phyloP scores from a whole-genome alignment of 1,140 invertebrate species.

The Sesamia nonagrioides region DNA sequence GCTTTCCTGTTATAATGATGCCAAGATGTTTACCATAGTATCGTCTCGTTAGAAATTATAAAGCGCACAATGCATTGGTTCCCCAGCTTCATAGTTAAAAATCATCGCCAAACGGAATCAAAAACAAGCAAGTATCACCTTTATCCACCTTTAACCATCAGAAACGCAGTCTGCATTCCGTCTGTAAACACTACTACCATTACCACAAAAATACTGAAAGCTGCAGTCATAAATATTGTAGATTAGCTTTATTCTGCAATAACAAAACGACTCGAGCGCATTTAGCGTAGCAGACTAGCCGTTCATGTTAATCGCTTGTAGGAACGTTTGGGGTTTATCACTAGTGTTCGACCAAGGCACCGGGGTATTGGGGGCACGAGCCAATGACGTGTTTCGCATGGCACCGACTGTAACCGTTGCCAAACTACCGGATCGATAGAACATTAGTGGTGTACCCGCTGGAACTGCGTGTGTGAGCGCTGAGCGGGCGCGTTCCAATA shows the following conservation, averaged over 20 bases:
- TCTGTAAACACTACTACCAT: background rate
- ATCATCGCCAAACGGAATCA: background rate
- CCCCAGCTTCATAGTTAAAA: too few species aligned
- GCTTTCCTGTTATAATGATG: too few species aligned
- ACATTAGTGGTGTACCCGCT: slow-evolving; percentile 64
- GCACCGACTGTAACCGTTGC: slow-evolving; percentile 72
- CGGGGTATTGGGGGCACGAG: slow-evolving; percentile 42
- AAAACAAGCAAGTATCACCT: background rate
- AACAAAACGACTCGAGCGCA: slow-evolving; percentile 4
- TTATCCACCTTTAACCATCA: too few species aligned
- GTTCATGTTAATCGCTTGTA: slow-evolving; percentile 31
- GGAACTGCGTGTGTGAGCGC: slow-evolving; percentile 34
- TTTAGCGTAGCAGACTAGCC: background rate
- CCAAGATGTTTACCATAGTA: too few species aligned
- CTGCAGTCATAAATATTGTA: background rate
- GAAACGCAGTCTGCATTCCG: background rate
- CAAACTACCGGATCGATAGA: slow-evolving; percentile 75
- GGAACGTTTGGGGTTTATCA: slow-evolving; percentile 34
- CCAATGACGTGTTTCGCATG: slow-evolving; percentile 70
- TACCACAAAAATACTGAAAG: background rate
- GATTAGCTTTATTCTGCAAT: slow-evolving; percentile 12
- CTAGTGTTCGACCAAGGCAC: slow-evolving; percentile 26
- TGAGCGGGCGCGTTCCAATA: background rate
- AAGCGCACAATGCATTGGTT: too few species aligned
- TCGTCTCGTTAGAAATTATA: too few species aligned